A percentile compares a stretch with the other conserved stretches of the same genome.
These are phyloP conservation scores for Pelochelys cantorii DNA, from an alignment of 2,797 vertebrate species.

Conservation along the genomic window DNA sequence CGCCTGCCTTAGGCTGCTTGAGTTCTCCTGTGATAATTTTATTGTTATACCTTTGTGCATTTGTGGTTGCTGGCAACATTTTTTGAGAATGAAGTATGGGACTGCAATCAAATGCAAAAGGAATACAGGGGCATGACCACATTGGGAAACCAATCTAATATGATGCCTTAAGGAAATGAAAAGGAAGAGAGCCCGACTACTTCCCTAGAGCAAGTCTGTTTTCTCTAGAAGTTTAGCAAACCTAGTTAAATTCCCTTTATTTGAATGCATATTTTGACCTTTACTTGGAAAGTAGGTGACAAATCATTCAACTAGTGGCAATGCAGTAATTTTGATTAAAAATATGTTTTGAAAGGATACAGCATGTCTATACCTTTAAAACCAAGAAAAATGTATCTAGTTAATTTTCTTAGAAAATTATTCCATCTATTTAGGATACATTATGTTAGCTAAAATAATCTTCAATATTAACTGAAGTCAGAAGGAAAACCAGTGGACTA, in stretches of 20 bases:
- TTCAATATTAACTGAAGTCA: neutral
- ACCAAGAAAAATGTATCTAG: constrained; percentile 16
- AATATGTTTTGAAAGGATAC: constrained; percentile 20
- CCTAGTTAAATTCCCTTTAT: constrained; percentile 64
- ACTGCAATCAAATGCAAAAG: constrained; percentile 65
- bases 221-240: constrained; percentile 65
- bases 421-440: neutral
- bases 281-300: constrained; percentile 56
- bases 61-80: constrained; percentile 60
- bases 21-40: constrained; percentile 71
- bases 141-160: constrained; percentile 68
- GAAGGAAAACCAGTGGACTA: neutral
- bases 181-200: constrained; percentile 62
- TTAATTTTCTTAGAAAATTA: neutral
- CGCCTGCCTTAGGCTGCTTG: constrained; percentile 70
- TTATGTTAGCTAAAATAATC: neutral
- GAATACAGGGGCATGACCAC: constrained; percentile 63
- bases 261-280: constrained; percentile 68
- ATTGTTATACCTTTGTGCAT: constrained; percentile 67
- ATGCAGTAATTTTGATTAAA: constrained; percentile 37
- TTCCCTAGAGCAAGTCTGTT: constrained; percentile 39
- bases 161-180: constrained; percentile 66
- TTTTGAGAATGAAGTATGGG: constrained; percentile 71
- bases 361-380: neutral
- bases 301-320: constrained; percentile 50